Evolutionary conservation across 1,140 invertebrate species (phyloP), one percentile per base, ranked within the genome.

Genomic region (Lithobius niger): DNA sequence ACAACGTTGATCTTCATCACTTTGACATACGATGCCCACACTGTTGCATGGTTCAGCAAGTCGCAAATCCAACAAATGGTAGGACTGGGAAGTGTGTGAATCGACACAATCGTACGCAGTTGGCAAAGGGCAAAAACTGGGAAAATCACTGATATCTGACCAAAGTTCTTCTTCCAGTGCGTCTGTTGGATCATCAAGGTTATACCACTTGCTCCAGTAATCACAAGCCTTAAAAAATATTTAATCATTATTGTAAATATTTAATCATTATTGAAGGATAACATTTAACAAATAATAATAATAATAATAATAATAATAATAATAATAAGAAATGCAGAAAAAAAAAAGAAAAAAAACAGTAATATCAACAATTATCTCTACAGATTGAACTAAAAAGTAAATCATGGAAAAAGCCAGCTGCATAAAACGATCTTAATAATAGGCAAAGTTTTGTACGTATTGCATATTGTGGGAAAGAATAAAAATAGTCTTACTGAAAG

Each of bases 41-140:
- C 82, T 74, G 21, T 87, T 63, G 61, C 78, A 82, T 64, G 87
- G 89, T 27, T 21, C 0, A 48, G 82, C 77, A 0, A 84, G 82
- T 62, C 84, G 76, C 55, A 87, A 71, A 1, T 81, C 82, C 13
- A 81, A 81, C 56, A 79, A 76, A 63, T 83, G 2, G 47, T 57
- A 47, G 45, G 52, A 28, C 57, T 51, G 3, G 50, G 27, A 1
- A 47, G 16, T 19, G 56, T 16, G 1, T 21, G 27, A 1, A 55
- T 55, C 27, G 47, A 22, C 4, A 51, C n/a, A 16, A 51, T 44
- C 18, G 44, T 54, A 25, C 48, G 55, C 13, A 51, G 51, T 1
- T 50, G 52, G 22, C 53, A 25, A 28, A 53, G 19, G 3, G 42
- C 48, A 56, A 57, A 45, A 16, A 22, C 43, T 4, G 16, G 59